These are phyloP conservation scores for Diorhabda elongata DNA, from an alignment of 1,140 invertebrate genomes.

Conservation along the genomic window DNA sequence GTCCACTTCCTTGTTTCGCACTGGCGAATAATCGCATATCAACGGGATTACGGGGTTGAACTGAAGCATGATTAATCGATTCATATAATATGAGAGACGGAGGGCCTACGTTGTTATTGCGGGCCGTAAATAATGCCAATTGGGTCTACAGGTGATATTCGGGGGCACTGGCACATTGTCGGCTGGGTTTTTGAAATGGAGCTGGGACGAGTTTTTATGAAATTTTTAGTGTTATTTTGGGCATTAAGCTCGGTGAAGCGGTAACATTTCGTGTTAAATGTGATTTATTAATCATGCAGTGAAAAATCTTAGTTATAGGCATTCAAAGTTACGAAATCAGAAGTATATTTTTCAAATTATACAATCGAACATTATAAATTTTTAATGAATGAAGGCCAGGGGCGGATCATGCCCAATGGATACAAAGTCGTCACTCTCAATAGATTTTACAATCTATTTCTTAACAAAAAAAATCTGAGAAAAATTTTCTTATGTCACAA, in stretches of 20 bases:
- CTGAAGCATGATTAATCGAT: slow-evolving; percentile 42
- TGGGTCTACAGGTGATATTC: slow-evolving; percentile 36
- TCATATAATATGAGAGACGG: slow-evolving; percentile 37
- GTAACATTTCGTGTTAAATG: neutral
- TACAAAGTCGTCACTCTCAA: too few species aligned
- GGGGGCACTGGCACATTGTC: slow-evolving; percentile 1
- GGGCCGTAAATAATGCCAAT: slow-evolving; percentile 38
- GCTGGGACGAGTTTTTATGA: neutral
- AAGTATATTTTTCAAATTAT: too few species aligned
- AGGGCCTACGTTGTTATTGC: slow-evolving; percentile 32
- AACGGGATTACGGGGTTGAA: slow-evolving; percentile 40
- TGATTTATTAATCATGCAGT: slow-evolving; percentile 5
- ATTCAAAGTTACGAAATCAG: too few species aligned
- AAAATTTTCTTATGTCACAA: too few species aligned
- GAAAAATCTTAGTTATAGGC: neutral
- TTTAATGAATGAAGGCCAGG: too few species aligned
- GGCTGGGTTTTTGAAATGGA: neutral
- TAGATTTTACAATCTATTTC: too few species aligned
- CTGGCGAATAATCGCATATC: slow-evolving; percentile 37
- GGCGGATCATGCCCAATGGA: too few species aligned
- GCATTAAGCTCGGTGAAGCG: too few species aligned
- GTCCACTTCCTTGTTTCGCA: too few species aligned
- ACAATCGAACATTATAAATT: too few species aligned
- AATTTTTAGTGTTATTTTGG: neutral
- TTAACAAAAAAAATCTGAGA: too few species aligned